Conservation (phyloP, 1,140 invertebrate genomes). For the Hyposmocoma kahamanoa region DNA sequence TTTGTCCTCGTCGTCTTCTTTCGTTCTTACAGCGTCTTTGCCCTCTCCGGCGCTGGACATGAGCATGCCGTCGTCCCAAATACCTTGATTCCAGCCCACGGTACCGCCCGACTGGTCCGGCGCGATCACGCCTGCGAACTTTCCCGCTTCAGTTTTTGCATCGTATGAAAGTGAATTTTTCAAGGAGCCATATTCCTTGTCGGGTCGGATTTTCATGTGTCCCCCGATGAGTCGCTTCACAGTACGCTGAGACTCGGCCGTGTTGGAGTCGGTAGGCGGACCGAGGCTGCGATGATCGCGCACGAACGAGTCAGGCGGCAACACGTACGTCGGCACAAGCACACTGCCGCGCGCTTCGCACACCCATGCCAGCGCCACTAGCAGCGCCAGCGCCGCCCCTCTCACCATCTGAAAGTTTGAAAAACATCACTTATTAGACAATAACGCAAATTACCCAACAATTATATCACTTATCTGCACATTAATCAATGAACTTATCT, state of each 20-base stretch:
- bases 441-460: conserved; percentile 21
- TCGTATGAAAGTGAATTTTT: conserved; percentile 61
- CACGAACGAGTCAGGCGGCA: conserved; percentile 70
- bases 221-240: conserved; percentile 77
- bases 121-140: conserved; percentile 58
- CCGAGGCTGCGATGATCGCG: conserved; percentile 65
- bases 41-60: conserved; percentile 79
- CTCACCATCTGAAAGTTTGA: conserved; percentile 69
- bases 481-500: conserved; percentile 57
- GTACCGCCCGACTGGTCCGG: conserved; percentile 65
- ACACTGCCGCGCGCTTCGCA: conserved; percentile 55
- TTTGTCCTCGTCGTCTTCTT: conserved; percentile 81
- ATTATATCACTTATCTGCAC: conserved; percentile 14
- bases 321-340: conserved; percentile 68
- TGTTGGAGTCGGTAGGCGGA: conserved; percentile 32
- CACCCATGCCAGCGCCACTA: conserved; percentile 62
- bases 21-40: conserved; percentile 69
- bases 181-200: conserved; percentile 50
- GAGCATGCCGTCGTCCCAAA: conserved; percentile 79
- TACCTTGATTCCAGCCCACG: conserved; percentile 72
- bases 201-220: conserved; percentile 71
- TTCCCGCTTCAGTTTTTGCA: conserved; percentile 54
- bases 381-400: conserved; percentile 64
- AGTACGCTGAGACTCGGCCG: conserved; percentile 66
- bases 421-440: conserved; percentile 57